Percentiles rank a stretch among this genome's conserved stretches.
phyloP scores from a whole-genome alignment of 2,113 vertebrate species.

The Catagonus wagneri region DNA sequence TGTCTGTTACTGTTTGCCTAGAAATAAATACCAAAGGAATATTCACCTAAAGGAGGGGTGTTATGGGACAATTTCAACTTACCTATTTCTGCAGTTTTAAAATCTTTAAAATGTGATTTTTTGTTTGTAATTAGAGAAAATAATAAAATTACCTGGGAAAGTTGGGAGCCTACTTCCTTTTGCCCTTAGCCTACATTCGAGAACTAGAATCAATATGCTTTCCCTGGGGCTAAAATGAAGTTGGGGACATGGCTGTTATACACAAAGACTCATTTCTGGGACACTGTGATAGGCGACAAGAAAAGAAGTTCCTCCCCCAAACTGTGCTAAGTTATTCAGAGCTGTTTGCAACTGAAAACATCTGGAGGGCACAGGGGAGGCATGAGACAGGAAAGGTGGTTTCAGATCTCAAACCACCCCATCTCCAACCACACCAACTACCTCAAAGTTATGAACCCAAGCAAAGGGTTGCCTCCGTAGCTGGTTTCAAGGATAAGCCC shows the following conservation, averaged over 20 bases:
- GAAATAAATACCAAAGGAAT: background rate
- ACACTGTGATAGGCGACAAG: background rate
- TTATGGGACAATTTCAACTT: background rate
- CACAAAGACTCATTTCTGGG: background rate
- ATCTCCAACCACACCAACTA: background rate
- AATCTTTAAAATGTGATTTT: background rate
- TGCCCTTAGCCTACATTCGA: background rate
- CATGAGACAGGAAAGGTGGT: background rate
- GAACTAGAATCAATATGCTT: background rate
- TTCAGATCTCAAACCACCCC: background rate
- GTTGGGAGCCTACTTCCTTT: background rate
- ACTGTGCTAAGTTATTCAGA: background rate
- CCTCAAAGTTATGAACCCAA: background rate
- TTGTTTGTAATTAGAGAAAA: slow-evolving; percentile 31
- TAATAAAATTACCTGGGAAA: background rate
- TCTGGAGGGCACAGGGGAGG: background rate
- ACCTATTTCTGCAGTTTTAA: background rate
- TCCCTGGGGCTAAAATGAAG: background rate
- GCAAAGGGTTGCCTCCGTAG: background rate
- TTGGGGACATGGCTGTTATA: background rate
- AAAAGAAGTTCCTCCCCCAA: background rate
- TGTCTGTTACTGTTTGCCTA: background rate
- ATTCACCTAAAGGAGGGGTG: background rate
- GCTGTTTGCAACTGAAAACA: background rate
- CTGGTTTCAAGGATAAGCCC: background rate